Percentiles rank a stretch among this genome's conserved stretches.
phyloP scores from a whole-genome alignment of 2,888 invertebrate species.

The Diogma glabrata region DNA sequence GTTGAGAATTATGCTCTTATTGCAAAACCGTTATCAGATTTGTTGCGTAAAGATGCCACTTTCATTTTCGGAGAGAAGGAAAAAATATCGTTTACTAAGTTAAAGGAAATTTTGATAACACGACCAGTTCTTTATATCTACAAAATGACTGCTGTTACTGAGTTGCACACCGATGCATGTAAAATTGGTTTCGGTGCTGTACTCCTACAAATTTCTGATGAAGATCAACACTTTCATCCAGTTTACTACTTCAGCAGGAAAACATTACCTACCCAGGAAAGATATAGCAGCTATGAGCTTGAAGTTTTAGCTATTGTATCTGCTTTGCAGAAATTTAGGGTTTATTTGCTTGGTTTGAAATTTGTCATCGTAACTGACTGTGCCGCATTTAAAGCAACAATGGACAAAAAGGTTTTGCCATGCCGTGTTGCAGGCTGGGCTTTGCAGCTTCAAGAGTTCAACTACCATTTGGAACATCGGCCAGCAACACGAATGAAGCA shows the following conservation, averaged over 20 bases:
- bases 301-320: background rate
- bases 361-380: background rate
- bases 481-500: slow-evolving; percentile 27
- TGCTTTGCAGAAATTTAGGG: background rate
- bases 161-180: background rate
- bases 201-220: background rate
- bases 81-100: no score
- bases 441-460: slow-evolving; percentile 24
- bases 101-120: no score
- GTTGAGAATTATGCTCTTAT: no score
- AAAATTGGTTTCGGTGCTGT: background rate
- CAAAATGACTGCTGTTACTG: no score
- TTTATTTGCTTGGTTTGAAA: background rate
- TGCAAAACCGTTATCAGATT: no score
- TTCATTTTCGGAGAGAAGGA: no score
- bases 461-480: slow-evolving; percentile 25
- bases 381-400: background rate
- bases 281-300: background rate
- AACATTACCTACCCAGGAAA: background rate
- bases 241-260: background rate
- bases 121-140: no score
- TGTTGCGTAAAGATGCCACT: no score
- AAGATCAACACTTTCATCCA: background rate
- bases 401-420: no score
- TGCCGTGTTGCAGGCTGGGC: no score